Conservation (phyloP, 2,888 invertebrate species). For the Ischnura elegans region DNA sequence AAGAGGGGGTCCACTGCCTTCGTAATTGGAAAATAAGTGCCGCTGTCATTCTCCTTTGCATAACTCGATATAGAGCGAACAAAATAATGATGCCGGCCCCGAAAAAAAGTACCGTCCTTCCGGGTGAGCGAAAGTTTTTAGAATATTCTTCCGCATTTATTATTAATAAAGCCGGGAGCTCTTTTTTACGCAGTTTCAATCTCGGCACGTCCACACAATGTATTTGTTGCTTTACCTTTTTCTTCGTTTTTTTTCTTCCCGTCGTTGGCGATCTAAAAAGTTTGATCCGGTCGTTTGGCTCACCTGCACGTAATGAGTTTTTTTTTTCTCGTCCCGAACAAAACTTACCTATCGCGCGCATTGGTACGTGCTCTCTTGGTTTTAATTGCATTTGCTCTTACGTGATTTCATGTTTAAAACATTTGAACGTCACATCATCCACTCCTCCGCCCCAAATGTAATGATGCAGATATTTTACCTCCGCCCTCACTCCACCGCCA, state of each 20-base stretch:
- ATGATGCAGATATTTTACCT: conserved; percentile 66
- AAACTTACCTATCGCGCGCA: conserved; percentile 63
- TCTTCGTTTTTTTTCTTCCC: background rate
- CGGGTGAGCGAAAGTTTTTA: background rate
- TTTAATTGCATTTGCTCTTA: conserved; percentile 64
- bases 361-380: conserved; percentile 65
- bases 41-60: background rate
- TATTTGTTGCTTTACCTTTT: too few species aligned
- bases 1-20: background rate
- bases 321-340: conserved; percentile 34
- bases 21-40: conserved; percentile 27
- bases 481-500: background rate
- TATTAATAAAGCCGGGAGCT: conserved; percentile 30
- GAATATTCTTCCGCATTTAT: conserved; percentile 47
- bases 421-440: conserved; percentile 65
- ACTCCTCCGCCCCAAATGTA: conserved; percentile 67
- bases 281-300: conserved; percentile 63
- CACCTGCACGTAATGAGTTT: conserved; percentile 44
- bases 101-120: background rate
- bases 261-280: background rate
- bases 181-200: background rate
- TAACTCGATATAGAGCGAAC: conserved; percentile 1
- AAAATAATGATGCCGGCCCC: background rate
- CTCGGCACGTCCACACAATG: background rate
- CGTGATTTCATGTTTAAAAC: conserved; percentile 67